A percentile compares a stretch with the other conserved stretches of the same genome.
phyloP scores from a whole-genome alignment of 2,113 vertebrate genomes.

The Cyprinodon variegatus region DNA sequence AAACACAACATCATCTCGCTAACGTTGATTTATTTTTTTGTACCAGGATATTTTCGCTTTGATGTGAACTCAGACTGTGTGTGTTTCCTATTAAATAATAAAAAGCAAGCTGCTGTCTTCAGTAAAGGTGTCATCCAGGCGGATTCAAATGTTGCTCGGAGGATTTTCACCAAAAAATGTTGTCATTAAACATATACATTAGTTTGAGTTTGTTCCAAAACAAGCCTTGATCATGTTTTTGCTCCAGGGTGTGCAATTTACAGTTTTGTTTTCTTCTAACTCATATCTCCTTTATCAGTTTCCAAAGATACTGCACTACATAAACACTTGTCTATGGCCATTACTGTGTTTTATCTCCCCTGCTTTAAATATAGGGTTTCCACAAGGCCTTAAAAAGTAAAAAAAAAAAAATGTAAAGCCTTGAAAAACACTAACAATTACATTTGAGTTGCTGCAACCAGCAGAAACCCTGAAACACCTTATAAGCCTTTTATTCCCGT shows the following conservation, averaged over 20 bases:
- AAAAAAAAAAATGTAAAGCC: too few relatives aligned
- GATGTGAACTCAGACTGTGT: slow-evolving; percentile 41
- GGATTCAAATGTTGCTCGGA: slow-evolving; percentile 36
- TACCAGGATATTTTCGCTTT: slow-evolving; percentile 39
- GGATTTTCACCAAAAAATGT: slow-evolving; percentile 21
- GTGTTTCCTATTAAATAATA: slow-evolving; percentile 48
- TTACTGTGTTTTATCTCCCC: not conserved
- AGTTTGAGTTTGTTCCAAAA: not conserved
- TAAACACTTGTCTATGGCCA: not conserved
- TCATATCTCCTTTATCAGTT: slow-evolving; percentile 15
- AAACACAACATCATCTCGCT: slow-evolving; percentile 47
- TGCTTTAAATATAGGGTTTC: slow-evolving; percentile 1
- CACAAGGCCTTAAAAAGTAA: too few relatives aligned
- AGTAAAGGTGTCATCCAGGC: slow-evolving; percentile 33
- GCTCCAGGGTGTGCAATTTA: not conserved
- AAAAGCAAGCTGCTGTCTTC: slow-evolving; percentile 35
- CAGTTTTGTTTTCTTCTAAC: not conserved
- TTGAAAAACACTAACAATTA: too few relatives aligned
- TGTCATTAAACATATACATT: not conserved
- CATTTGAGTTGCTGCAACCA: too few relatives aligned
- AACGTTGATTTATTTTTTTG: slow-evolving; percentile 30
- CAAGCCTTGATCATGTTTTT: not conserved
- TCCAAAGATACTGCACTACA: not conserved
- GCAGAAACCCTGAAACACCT: too few relatives aligned
- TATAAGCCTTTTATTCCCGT: not conserved